Evolutionary conservation across 2,888 invertebrate species (phyloP), one percentile per base, ranked within the genome.

Genomic region (Drosophila kuntzei): DNA sequence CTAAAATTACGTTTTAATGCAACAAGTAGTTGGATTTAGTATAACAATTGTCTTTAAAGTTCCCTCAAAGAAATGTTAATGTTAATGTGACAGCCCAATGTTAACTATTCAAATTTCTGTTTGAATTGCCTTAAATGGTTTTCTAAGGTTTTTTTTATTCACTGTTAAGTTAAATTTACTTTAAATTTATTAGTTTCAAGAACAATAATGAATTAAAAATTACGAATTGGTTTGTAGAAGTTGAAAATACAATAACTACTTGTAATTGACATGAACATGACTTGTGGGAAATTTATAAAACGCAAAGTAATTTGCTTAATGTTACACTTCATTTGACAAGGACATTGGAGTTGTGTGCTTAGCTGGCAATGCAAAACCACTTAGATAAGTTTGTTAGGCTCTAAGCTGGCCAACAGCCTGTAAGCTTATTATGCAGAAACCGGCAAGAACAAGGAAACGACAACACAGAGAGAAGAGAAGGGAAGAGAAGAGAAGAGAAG

Each of bases 361-460:
- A 44, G 49, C 46, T 25, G 36, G 7, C 32, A 58, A 36, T 46
- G 51, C 50, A 46, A 60, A 60, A 55, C 44, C 36, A 60, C 64
- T 37, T 51, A 50, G 64, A 71, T 71, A 65, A 65, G 71, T 53
- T 70, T 57, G 55, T 22, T 55, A 34, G 54, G 59, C 44, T 32
- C 25, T 20, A 43, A 71, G 44, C 54, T 44, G 39, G 41, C 29
- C 53, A 70, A 43, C 39, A 63, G 71, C 34, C 46, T 9, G 50
- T 60, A 64, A 71, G 72, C 72, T 59, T 59, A 71, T 71, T 71
- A 55, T 36, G 50, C 59, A 29, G 29, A 32, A 54, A 50, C 27
- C 14, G 29, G 18, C 25, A 12, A 25, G 6, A n/a, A 37, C 4
- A 12, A 20, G 12, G n/a, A 14, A 36, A 8, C 36, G 36, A 36